These are phyloP conservation scores for Sitta europaea DNA, from an alignment of 2,113 vertebrate genomes.

Conservation along the genomic window DNA sequence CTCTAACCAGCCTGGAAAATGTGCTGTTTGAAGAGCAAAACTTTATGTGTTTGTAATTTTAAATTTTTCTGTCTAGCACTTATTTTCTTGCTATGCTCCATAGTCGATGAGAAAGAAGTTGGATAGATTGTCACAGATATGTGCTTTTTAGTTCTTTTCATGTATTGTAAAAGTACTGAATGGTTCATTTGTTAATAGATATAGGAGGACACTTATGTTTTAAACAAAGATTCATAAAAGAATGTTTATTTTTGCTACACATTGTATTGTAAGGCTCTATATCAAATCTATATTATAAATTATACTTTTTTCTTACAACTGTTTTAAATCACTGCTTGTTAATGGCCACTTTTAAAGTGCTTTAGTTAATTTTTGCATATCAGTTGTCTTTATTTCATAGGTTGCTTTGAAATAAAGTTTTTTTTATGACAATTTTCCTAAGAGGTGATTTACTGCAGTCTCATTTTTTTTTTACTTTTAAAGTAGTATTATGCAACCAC, in stretches of 20 bases:
- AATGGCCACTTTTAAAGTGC: not conserved
- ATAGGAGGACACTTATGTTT: not conserved
- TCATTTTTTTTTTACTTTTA: conserved; percentile 38
- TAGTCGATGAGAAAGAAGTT: not conserved
- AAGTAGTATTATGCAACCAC: conserved; percentile 12
- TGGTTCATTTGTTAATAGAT: not conserved
- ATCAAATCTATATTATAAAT: not conserved
- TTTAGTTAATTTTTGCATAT: not conserved
- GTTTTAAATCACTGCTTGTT: not conserved
- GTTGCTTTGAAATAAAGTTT: not conserved
- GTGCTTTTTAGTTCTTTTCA: not conserved
- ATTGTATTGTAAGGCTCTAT: not conserved
- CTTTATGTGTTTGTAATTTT: not conserved
- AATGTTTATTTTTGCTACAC: not conserved
- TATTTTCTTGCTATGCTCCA: not conserved
- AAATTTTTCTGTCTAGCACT: not conserved
- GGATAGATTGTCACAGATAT: not conserved
- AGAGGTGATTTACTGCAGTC: not conserved
- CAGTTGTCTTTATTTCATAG: not conserved
- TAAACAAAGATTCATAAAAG: not conserved
- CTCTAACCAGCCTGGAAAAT: not conserved
- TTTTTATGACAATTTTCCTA: not conserved
- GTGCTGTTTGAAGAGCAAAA: not conserved
- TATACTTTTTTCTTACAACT: not conserved
- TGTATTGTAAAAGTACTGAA: not conserved